Evolutionary conservation across 1,140 invertebrate species (phyloP), one percentile per base, ranked within the genome.

Genomic region (Brachionus manjavacas): DNA sequence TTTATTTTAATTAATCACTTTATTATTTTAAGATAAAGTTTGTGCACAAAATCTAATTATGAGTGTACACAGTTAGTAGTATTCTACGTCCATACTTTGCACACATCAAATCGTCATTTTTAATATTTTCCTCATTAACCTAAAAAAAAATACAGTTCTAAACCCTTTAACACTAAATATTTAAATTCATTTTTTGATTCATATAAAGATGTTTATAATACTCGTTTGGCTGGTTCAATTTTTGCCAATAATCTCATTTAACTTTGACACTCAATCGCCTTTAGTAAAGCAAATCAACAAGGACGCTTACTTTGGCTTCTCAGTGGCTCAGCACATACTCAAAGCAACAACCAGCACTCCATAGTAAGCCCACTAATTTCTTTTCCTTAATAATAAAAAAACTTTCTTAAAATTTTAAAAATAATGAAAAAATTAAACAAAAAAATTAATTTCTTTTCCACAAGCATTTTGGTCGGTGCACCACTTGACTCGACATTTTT

Each of bases 301-400:
- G 39, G 52, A 81, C 11, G 16, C 39, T 3, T 81, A 81, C 28
- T 81, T 81, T 81, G 79, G 79, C 31, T 81, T 41, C 64, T 81
- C 79, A 64, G 28, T 81, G 20, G 79, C 79, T 14, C 79, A 81
- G 39, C 79, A 81, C 35, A 25, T 35, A 20, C 16, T 41, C 20
- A 81, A 35, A 35, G 31, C 55, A 64, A 4, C 6, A 43, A 23
- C 79, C 25, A 81, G 66, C 16, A 81, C 52, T 8, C 49, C 79
- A 12, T 81, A 81, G 79, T 81, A 68, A 46, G 16, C 16, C 12
- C 9, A 8, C 8, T 12, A 23, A 25, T 23, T 25, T 35, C 25
- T 64, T 39, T 55, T 41, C 0, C 28, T 3, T 3, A 28, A 1
- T 6, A 28, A 1, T 6, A 35, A 35, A 35, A 35, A 35, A 35